Conservation (phyloP, 2,797 vertebrate species). For the Setipinna tenuifilis region DNA sequence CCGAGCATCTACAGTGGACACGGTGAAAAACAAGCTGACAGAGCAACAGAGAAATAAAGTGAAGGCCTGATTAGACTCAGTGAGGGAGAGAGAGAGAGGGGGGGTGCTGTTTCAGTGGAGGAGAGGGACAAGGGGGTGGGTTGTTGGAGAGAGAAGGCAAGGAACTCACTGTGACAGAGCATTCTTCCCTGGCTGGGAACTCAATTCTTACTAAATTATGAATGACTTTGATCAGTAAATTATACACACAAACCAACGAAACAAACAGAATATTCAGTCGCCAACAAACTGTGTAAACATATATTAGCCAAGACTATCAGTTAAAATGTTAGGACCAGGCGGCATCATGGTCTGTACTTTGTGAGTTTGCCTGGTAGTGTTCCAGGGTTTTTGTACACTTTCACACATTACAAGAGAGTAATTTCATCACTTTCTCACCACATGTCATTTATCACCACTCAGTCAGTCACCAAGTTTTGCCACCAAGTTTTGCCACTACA, state of each 20-base stretch:
- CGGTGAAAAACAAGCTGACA: conserved; percentile 10
- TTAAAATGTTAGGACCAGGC: background rate
- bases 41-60: background rate
- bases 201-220: background rate
- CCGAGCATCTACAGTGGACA: background rate
- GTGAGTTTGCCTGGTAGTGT: background rate
- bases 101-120: too few relatives aligned
- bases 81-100: background rate
- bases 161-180: background rate
- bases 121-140: too few relatives aligned
- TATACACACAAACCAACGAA: background rate
- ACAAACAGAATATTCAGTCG: too few relatives aligned
- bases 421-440: background rate
- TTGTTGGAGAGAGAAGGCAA: background rate
- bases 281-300: background rate
- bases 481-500: background rate
- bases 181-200: background rate
- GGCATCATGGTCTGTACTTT: background rate
- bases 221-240: background rate
- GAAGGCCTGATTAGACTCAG: conserved; percentile 12
- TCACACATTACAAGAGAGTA: background rate
- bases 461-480: background rate
- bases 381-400: background rate
- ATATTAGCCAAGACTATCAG: background rate
- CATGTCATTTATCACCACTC: background rate